A percentile compares a stretch with the other conserved stretches of the same genome.
phyloP scores from a whole-genome alignment of 35 echinoderm and acorn worm genomes.

The Chiridota heheva region DNA sequence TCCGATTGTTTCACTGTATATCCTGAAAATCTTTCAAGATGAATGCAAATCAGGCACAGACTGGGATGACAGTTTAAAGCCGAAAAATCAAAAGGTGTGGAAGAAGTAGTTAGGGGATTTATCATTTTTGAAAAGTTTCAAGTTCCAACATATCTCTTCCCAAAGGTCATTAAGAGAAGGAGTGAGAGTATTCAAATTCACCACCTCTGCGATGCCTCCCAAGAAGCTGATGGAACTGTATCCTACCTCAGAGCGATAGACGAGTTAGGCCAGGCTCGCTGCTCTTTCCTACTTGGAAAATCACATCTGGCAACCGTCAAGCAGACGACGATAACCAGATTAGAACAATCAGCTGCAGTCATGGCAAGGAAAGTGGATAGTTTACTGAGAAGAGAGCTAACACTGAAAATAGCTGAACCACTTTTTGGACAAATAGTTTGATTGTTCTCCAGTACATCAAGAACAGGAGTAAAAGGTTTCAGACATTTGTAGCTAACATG shows the following conservation, averaged over 20 bases:
- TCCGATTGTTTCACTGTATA: slow-evolving; percentile 17
- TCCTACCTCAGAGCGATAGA: slow-evolving; percentile 40
- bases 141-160: slow-evolving; percentile 39
- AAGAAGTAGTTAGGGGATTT: slow-evolving; percentile 15
- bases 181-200: slow-evolving; percentile 30
- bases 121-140: slow-evolving; percentile 7
- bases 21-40: slow-evolving; percentile 43
- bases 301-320: slow-evolving; percentile 47
- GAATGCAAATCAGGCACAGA: not conserved
- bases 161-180: slow-evolving; percentile 25
- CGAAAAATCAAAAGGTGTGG: not conserved
- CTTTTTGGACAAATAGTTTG: slow-evolving; percentile 37
- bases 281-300: slow-evolving; percentile 22
- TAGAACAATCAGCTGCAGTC: slow-evolving; percentile 48
- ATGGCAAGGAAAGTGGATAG: slow-evolving; percentile 21
- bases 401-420: not conserved
- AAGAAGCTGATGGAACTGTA: slow-evolving; percentile 40
- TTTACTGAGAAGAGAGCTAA: slow-evolving; percentile 20
- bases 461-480: slow-evolving; percentile 41
- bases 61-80: slow-evolving; percentile 29
- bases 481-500: slow-evolving; percentile 55
- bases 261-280: not conserved
- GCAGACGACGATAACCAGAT: slow-evolving; percentile 37
- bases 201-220: slow-evolving; percentile 53
- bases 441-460: slow-evolving; percentile 54